These are phyloP conservation scores for Argopecten irradians DNA, from an alignment of 1,140 invertebrate genomes.

Conservation along the genomic window DNA sequence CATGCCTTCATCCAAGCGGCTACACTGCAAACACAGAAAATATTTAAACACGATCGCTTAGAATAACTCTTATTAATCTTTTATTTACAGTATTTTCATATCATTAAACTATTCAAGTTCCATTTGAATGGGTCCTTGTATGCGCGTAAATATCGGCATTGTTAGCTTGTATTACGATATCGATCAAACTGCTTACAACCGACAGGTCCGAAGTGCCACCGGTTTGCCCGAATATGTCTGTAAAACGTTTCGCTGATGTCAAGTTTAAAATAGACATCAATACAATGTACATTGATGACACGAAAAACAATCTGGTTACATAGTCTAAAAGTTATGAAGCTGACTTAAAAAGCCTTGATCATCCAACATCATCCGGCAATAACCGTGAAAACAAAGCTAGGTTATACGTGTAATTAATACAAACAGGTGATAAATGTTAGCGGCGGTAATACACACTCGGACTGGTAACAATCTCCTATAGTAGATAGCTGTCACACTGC, in stretches of 20 bases:
- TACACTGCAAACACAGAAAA: not conserved
- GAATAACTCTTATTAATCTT: conserved; percentile 19
- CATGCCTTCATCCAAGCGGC: not conserved
- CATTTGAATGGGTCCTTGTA: not conserved
- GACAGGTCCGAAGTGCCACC: too few relatives aligned
- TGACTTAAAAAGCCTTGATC: not conserved
- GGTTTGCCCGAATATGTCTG: too few relatives aligned
- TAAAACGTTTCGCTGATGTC: too few relatives aligned
- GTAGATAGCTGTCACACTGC: not conserved
- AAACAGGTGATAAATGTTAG: not conserved
- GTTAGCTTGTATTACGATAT: too few relatives aligned
- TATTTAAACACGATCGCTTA: conserved; percentile 11
- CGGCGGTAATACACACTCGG: not conserved
- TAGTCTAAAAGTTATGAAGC: not conserved
- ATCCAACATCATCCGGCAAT: not conserved
- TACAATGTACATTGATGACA: too few relatives aligned
- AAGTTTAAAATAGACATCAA: too few relatives aligned
- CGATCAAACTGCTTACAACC: not conserved
- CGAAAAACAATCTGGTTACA: too few relatives aligned
- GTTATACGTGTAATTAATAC: not conserved
- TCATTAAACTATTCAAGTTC: conserved; percentile 17
- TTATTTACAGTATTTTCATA: conserved; percentile 1
- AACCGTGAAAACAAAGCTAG: not conserved
- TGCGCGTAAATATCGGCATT: not conserved
- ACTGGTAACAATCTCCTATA: not conserved